Evolutionary conservation across 2,797 vertebrate species (phyloP), one percentile per base, ranked within the genome.

Genomic region (Xenops minutus): DNA sequence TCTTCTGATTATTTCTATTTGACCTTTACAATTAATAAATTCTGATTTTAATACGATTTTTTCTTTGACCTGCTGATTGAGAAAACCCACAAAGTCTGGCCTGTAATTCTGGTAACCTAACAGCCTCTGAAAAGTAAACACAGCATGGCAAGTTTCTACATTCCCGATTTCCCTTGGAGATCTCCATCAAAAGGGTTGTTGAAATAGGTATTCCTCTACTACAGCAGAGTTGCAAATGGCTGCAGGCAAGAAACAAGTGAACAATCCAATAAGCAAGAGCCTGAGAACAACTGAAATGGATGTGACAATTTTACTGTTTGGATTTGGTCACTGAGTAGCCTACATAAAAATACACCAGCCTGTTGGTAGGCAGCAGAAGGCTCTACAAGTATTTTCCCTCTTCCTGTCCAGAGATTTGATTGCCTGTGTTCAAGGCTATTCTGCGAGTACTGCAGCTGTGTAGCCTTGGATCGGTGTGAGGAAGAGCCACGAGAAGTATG

Each of bases 371-470:
- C 37, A 92, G 56, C 44, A 74, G 41, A 9, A 73, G 44, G 64
- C 30, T 77, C 76, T 92, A 34, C 32, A 77, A 61, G 12, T 14
- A 34, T 52, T 79, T 71, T 76, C 34, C 12, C 21, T 68, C 6
- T 85, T 34, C 12, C 32, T 55, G 32, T 12, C 30, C 22, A 44
- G 24, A 49, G 34, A 71, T 61, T 15, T 43, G 27, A 5, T 27
- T 71, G 48, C 16, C 26, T 14, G 19, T n/a, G 16, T 46, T 69
- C 17, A 46, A 91, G 66, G 39, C 32, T 15, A 21, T 0, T 1
- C 27, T 2, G 2, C 9, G 37, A 36, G 41, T 7, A 14, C 11
- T 18, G 27, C 46, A 46, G 43, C 49, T 66, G 23, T 0, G 1
- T 26, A 54, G 32, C 26, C 34, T n/a, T 54, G 63, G 63, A 49